Percentiles rank a stretch among this genome's conserved stretches.
Evolutionary conservation across 2,797 vertebrate genomes (phyloP).

Genomic region (Phrynocephalus guinanensis): DNA sequence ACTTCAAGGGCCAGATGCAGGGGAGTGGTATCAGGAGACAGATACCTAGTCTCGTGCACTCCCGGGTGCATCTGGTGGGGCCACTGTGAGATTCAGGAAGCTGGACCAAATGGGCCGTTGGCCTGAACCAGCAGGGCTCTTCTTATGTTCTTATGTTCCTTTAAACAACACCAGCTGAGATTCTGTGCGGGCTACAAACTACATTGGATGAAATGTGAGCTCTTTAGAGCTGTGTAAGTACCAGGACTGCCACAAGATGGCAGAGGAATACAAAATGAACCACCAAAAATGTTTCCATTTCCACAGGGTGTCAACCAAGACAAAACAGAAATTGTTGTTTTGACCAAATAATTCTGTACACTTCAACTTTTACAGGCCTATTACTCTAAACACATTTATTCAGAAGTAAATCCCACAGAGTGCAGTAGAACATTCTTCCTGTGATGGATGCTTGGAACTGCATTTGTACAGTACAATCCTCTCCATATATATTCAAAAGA

Average conservation of each 20-base stretch:
- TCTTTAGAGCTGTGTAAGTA: neutral
- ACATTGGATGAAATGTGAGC: neutral
- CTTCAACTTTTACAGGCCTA: neutral
- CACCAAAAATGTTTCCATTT: neutral
- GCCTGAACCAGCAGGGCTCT: too few species aligned
- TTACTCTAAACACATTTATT: neutral
- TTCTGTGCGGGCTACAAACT: neutral
- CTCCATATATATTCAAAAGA: neutral
- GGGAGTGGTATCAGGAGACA: too few species aligned
- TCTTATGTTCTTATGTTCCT: too few species aligned
- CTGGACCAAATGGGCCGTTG: too few species aligned
- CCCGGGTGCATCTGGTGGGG: too few species aligned
- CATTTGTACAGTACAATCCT: neutral
- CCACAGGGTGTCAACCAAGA: conserved; percentile 70
- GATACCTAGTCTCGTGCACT: too few species aligned
- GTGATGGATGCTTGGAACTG: neutral
- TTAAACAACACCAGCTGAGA: neutral
- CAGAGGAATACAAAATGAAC: conserved; percentile 60
- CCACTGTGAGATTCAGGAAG: too few species aligned
- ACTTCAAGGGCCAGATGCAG: too few species aligned
- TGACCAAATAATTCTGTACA: conserved; percentile 15
- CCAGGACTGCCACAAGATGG: conserved; percentile 67
- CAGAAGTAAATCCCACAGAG: neutral
- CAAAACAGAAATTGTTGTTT: neutral
- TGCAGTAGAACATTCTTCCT: conserved; percentile 1